Evolutionary conservation across 2,113 vertebrate species (phyloP).

Genomic region (Rhinolophus ferrumequinum): DNA sequence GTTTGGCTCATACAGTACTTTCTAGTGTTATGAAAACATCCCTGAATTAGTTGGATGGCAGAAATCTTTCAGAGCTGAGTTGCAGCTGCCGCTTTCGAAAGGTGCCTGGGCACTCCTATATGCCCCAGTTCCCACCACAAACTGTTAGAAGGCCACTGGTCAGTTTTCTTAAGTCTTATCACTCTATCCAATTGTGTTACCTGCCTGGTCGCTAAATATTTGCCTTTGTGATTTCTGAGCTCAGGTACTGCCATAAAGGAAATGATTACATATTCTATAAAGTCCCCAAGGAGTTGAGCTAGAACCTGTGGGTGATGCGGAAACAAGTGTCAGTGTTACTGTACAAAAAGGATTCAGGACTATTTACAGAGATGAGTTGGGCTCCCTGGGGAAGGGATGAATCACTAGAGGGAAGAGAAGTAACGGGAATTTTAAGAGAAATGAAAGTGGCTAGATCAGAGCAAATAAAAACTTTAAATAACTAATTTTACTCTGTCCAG

Average conservation of each 20-base stretch:
- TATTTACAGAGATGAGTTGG: background rate
- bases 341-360: background rate
- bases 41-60: background rate
- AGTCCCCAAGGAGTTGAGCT: background rate
- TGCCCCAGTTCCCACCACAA: background rate
- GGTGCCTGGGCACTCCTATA: background rate
- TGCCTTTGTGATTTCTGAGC: background rate
- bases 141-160: background rate
- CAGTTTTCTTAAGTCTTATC: background rate
- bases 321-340: background rate
- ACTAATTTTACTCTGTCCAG: constrained; percentile 28
- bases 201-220: background rate
- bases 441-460: constrained; percentile 25
- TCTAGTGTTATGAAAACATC: background rate
- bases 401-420: background rate
- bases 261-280: background rate
- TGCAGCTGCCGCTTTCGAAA: background rate
- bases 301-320: background rate
- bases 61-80: background rate
- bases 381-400: background rate
- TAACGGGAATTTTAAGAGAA: background rate
- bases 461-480: background rate
- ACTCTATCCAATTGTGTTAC: background rate
- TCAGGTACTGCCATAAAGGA: background rate
- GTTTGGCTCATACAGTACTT: background rate